Percentiles rank a stretch among this genome's conserved stretches.
phyloP scores from a whole-genome alignment of 2,113 vertebrate genomes.

The Brachypodius melanocephalos region DNA sequence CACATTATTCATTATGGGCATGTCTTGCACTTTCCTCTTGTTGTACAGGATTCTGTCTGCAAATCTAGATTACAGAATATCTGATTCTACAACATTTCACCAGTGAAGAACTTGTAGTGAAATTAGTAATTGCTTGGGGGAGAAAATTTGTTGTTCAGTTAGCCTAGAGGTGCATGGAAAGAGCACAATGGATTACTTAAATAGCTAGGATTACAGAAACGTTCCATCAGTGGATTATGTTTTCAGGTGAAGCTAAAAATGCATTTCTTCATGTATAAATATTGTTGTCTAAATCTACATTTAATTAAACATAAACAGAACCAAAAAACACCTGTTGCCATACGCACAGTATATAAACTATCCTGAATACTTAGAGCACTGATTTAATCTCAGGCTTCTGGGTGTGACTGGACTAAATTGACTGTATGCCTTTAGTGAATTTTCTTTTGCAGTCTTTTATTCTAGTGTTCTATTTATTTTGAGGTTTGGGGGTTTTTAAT shows the following conservation, averaged over 20 bases:
- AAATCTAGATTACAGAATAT: background rate
- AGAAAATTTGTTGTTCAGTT: background rate
- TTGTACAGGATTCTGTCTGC: background rate
- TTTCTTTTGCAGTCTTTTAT: background rate
- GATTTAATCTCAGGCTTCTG: background rate
- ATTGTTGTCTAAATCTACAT: background rate
- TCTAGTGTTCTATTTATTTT: background rate
- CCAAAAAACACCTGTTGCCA: fast-evolving
- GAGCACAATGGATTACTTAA: background rate
- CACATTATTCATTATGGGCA: background rate
- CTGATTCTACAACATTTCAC: background rate
- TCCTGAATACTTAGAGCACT: background rate
- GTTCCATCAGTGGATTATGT: background rate
- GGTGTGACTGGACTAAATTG: background rate
- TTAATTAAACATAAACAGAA: background rate
- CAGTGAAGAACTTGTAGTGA: background rate
- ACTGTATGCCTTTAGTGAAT: background rate
- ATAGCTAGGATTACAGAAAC: background rate
- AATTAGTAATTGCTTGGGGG: background rate
- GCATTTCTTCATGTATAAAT: background rate
- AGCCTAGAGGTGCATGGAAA: background rate
- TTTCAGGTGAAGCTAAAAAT: background rate
- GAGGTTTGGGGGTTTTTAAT: fast-evolving
- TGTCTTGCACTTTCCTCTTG: background rate
- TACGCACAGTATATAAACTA: background rate